A percentile compares a stretch with the other conserved stretches of the same genome.
Conservation (phyloP, 2,888 invertebrate genomes). For the Spodoptera littoralis region DNA sequence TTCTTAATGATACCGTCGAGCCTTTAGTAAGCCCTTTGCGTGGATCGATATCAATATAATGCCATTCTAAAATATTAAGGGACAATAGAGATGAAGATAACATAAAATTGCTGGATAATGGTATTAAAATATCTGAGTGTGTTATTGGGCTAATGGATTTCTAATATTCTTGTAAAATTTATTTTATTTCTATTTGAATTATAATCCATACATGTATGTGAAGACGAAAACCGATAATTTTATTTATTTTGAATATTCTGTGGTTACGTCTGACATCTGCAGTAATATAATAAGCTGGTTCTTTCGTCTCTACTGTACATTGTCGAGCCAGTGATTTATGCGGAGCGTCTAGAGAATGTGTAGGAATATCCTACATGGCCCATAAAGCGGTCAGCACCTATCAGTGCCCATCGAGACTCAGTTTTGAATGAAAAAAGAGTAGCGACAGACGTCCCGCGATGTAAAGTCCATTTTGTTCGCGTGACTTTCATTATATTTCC, state of each 20-base stretch:
- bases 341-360: constrained; percentile 4
- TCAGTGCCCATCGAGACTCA: constrained; percentile 27
- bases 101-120: too few species aligned
- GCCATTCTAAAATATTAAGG: not conserved
- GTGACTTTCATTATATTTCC: constrained; percentile 23
- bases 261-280: constrained; percentile 2
- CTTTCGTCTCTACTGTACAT: constrained; percentile 1
- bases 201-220: too few species aligned
- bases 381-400: constrained; percentile 7
- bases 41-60: constrained; percentile 4
- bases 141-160: too few species aligned
- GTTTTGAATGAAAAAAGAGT: constrained; percentile 44
- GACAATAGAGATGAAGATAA: not conserved
- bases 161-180: too few species aligned
- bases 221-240: too few species aligned
- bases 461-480: constrained; percentile 17
- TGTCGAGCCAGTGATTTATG: constrained; percentile 11
- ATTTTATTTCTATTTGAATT: too few species aligned
- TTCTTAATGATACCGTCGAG: constrained; percentile 5
- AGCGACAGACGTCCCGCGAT: constrained; percentile 43
- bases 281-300: not conserved
- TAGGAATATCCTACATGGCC: constrained; percentile 6
- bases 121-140: too few species aligned
- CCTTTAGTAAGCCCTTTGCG: constrained; percentile 1
- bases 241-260: not conserved